phyloP scores from a whole-genome alignment of 2,113 vertebrate genomes.

The Prolemur simus region DNA sequence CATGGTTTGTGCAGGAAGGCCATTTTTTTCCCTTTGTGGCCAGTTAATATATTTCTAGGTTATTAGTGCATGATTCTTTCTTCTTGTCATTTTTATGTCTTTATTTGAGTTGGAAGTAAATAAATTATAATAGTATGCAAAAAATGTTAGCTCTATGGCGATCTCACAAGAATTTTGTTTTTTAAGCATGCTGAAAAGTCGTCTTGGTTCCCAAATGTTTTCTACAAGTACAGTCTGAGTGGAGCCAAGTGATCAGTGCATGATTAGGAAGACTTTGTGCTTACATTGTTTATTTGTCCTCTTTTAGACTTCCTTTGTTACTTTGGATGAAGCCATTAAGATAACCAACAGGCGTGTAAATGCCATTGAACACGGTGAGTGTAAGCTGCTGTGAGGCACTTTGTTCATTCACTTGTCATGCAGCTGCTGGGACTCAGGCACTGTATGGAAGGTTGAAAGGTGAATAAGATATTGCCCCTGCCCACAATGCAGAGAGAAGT shows the following conservation, averaged over 20 bases:
- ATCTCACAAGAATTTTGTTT: background rate
- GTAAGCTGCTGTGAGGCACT: background rate
- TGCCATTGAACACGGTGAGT: conserved; percentile 98
- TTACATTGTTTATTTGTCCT: conserved; percentile 50
- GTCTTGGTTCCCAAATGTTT: background rate
- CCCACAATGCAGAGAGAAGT: background rate
- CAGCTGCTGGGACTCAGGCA: background rate
- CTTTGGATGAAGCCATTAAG: conserved; percentile 99
- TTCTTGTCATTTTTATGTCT: background rate
- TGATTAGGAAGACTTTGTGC: background rate
- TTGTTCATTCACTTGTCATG: background rate
- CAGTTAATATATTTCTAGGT: background rate
- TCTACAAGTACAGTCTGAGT: background rate
- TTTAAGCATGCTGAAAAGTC: background rate
- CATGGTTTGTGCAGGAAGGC: background rate
- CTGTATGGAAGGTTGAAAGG: background rate
- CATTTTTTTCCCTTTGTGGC: background rate
- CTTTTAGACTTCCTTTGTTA: conserved; percentile 96
- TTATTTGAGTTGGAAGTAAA: background rate
- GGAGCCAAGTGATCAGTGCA: background rate
- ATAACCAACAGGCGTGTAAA: conserved; percentile 99
- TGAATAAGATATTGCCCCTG: background rate
- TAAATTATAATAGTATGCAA: background rate
- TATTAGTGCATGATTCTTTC: background rate
- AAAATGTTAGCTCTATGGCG: background rate